Evolutionary conservation across 2,797 vertebrate species (phyloP), one percentile per base, ranked within the genome.

Genomic region (Brachymystax lenok): DNA sequence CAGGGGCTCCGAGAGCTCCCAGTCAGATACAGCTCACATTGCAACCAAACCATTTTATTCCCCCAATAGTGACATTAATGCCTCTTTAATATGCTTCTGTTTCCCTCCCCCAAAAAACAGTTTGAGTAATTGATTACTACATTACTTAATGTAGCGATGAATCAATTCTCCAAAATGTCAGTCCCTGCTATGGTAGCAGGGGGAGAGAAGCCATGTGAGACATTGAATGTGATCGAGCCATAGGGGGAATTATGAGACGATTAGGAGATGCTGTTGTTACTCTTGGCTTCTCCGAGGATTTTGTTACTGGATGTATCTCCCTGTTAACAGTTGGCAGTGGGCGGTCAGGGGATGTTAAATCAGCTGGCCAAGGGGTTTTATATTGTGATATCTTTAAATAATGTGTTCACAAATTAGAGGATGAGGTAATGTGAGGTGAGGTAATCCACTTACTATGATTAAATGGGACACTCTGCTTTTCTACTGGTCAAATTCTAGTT

Each of bases 91-190:
- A 90, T 90, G 89, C 90, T 83, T 79, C 87, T 76, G 84, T 88
- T 88, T 89, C 64, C 28, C 85, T n/a, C 84, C 79, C 83, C 33
- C 80, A 86, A 81, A 88, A 83, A 92, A 88, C 88, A 86, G 85
- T 89, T 87, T 83, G 83, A 92, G 90, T 93, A 93, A 94, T 90
- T 91, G 90, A 94, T 91, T 90, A 91, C 84, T 88, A 83, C 85
- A 90, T 92, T 91, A 92, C 81, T 90, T 94, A 94, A 94, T 93
- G 93, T 94, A 93, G 92, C 88, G 85, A 86, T 87, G 86, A 94
- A 94, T 93, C 90, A 84, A 94, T 94, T 82, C 91, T 89, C 92
- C 93, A 89, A 92, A 19, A 59, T 88, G 93, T 90, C 93, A 69
- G 78, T 93, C 89, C 74, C 63, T 51, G 83, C 82, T 78, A 52